phyloP scores from a whole-genome alignment of 2,113 vertebrate species.

The Spea multiplicata region DNA sequence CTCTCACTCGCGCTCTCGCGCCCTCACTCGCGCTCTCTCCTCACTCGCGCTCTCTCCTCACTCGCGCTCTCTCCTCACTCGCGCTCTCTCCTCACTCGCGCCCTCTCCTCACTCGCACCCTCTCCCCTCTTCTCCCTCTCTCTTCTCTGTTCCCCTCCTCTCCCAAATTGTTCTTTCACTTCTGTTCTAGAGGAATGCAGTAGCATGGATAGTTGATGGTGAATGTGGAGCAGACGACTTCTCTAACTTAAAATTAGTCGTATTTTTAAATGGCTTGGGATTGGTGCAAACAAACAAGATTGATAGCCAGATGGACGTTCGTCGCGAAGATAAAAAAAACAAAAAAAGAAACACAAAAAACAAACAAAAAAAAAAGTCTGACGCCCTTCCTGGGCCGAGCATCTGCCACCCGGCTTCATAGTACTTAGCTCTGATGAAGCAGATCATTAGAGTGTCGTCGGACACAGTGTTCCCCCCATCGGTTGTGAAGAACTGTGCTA shows the following conservation, averaged over 20 bases:
- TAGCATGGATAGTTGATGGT: slow-evolving; percentile 99
- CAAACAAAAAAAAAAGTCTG: slow-evolving; percentile 72
- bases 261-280: slow-evolving; percentile 81
- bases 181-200: slow-evolving; percentile 79
- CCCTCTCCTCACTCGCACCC: too few relatives aligned
- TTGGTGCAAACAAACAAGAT: slow-evolving; percentile 78
- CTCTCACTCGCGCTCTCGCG: too few relatives aligned
- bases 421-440: slow-evolving; percentile 80
- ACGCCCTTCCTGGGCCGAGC: slow-evolving; percentile 76
- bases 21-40: too few relatives aligned
- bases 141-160: not conserved
- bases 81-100: too few relatives aligned
- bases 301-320: slow-evolving; percentile 82
- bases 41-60: too few relatives aligned
- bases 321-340: slow-evolving; percentile 64
- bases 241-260: slow-evolving; percentile 83
- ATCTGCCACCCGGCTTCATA: slow-evolving; percentile 84
- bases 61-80: too few relatives aligned
- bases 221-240: slow-evolving; percentile 82
- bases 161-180: slow-evolving; percentile 53
- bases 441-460: slow-evolving; percentile 77
- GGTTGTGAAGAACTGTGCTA: slow-evolving; percentile 84
- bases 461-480: slow-evolving; percentile 78
- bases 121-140: not conserved
- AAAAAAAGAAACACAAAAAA: slow-evolving; percentile 63